Conservation (phyloP, 2,888 invertebrate genomes). For the Tipula unca region DNA sequence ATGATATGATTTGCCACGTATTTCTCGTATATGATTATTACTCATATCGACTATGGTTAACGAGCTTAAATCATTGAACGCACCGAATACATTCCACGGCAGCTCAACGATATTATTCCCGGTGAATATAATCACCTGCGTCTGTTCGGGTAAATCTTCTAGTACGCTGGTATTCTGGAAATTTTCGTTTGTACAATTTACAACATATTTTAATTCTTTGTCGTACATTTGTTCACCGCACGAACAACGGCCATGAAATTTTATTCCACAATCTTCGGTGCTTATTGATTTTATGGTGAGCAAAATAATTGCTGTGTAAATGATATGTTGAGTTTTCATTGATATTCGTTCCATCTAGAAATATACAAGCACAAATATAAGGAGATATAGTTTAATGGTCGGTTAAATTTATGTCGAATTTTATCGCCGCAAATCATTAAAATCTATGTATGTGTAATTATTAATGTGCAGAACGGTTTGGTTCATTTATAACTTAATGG, state of each 20-base stretch:
- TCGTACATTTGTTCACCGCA: conserved; percentile 50
- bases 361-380: background rate
- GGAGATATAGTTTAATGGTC: background rate
- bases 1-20: conserved; percentile 66
- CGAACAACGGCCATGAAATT: conserved; percentile 45
- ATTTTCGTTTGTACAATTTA: conserved; percentile 60
- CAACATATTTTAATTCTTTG: conserved; percentile 47
- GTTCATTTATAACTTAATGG: too few species aligned
- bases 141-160: conserved; percentile 52
- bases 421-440: too few species aligned
- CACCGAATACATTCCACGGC: conserved; percentile 64
- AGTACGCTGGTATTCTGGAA: conserved; percentile 52
- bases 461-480: too few species aligned
- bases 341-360: background rate
- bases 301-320: conserved; percentile 2
- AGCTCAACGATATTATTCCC: conserved; percentile 57
- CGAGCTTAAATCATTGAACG: conserved; percentile 47
- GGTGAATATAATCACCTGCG: conserved; percentile 60
- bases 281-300: background rate
- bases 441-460: too few species aligned
- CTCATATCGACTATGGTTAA: conserved; percentile 64
- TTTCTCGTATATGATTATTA: conserved; percentile 59
- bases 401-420: too few species aligned
- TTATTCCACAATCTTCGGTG: conserved; percentile 37
- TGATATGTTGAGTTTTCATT: background rate